Conservation (phyloP, 2,797 vertebrate species). For the Carapus acus region DNA sequence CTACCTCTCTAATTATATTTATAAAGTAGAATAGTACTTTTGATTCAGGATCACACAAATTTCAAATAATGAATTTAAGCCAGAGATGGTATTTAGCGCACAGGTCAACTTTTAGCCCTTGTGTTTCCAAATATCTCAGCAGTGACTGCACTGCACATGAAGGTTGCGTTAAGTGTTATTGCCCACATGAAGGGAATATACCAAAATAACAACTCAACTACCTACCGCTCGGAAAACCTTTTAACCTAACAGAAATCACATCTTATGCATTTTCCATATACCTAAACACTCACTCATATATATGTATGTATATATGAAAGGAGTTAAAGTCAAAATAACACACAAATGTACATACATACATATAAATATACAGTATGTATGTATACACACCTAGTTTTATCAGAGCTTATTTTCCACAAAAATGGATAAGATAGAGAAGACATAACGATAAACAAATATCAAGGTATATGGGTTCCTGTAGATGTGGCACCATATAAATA, state of each 20-base stretch:
- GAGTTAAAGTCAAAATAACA: too few relatives aligned
- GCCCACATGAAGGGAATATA: constrained; percentile 36
- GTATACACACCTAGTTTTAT: constrained; percentile 37
- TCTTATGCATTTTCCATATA: constrained; percentile 33
- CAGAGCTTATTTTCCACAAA: constrained; percentile 29
- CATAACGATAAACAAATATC: constrained; percentile 38
- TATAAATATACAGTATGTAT: too few relatives aligned
- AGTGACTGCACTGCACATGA: constrained; percentile 22
- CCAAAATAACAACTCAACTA: constrained; percentile 56
- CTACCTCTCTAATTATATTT: constrained; percentile 38
- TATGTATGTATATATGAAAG: too few relatives aligned
- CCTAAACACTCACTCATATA: too few relatives aligned
- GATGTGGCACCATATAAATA: constrained; percentile 63
- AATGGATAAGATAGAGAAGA: constrained; percentile 24
- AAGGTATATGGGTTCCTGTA: constrained; percentile 52
- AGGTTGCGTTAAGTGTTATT: constrained; percentile 15
- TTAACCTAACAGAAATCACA: constrained; percentile 26
- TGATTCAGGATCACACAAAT: constrained; percentile 27
- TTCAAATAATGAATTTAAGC: constrained; percentile 32
- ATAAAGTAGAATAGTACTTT: constrained; percentile 34
- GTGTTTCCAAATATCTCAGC: constrained; percentile 29
- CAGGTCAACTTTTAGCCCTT: constrained; percentile 20
- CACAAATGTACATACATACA: too few relatives aligned
- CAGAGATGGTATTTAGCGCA: constrained; percentile 19
- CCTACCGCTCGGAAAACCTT: constrained; percentile 46